Conservation (phyloP, 2,888 invertebrate species). For the Drosophila pseudotakahashii region DNA sequence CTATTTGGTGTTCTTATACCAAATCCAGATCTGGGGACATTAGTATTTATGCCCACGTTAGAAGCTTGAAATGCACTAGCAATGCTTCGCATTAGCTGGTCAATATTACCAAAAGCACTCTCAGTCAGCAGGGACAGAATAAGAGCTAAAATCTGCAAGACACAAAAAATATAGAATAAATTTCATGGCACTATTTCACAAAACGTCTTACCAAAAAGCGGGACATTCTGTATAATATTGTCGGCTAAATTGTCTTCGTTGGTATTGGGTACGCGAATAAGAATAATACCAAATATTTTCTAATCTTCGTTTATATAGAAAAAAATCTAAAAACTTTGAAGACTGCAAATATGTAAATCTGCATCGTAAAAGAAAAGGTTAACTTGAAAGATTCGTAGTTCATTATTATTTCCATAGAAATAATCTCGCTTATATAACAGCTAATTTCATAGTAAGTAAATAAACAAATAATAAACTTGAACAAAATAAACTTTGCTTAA, state of each 20-base stretch:
- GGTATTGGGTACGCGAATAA: neutral
- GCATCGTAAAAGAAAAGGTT: slow-evolving; percentile 1
- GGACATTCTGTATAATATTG: slow-evolving; percentile 6
- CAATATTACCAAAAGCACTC: slow-evolving; percentile 32
- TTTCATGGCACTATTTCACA: too few relatives aligned
- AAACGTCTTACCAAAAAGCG: slow-evolving; percentile 3
- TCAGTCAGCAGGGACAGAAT: slow-evolving; percentile 37
- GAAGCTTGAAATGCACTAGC: neutral
- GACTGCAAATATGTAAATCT: slow-evolving; percentile 1
- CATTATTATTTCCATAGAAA: neutral
- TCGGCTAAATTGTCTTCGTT: neutral
- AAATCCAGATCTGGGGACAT: neutral
- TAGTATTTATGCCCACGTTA: neutral
- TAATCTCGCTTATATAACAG: neutral
- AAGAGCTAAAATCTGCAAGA: slow-evolving; percentile 38
- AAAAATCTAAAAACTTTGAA: neutral
- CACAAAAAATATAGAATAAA: neutral
- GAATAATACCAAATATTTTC: neutral
- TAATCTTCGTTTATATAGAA: slow-evolving; percentile 10
- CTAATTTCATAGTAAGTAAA: neutral
- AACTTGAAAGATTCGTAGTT: slow-evolving; percentile 2
- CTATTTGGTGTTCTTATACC: slow-evolving; percentile 3
- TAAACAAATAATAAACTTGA: too few relatives aligned
- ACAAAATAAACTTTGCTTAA: too few relatives aligned
- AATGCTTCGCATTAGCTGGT: neutral